Conservation (phyloP, 2,113 vertebrate species). For the Phycodurus eques region DNA sequence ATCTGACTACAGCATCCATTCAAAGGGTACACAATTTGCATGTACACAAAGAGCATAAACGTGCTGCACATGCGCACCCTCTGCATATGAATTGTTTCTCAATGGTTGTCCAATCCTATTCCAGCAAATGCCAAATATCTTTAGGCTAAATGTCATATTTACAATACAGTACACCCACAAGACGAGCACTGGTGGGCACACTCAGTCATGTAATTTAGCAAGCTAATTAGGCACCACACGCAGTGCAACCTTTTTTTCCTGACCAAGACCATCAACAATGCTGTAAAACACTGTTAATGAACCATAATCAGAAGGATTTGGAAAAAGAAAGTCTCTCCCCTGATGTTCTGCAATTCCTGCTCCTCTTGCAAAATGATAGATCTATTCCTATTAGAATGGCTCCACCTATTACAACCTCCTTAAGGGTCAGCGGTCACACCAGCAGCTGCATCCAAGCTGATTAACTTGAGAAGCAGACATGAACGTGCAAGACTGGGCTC, state of each 20-base stretch:
- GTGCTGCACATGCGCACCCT: constrained; percentile 24
- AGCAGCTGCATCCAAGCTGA: constrained; percentile 46
- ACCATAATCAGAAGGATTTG: constrained; percentile 39
- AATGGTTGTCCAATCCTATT: constrained; percentile 39
- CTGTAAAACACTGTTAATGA: constrained; percentile 61
- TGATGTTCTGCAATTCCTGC: constrained; percentile 38
- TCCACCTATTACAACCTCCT: constrained; percentile 8
- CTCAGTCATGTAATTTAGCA: constrained; percentile 34
- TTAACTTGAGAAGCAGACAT: constrained; percentile 48
- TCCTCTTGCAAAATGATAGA: constrained; percentile 30
- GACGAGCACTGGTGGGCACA: constrained; percentile 6
- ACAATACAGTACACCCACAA: constrained; percentile 34
- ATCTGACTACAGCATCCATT: constrained; percentile 39
- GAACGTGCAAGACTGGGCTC: constrained; percentile 28
- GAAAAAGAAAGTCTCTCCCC: constrained; percentile 24
- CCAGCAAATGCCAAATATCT: constrained; percentile 48
- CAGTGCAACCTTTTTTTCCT: constrained; percentile 40
- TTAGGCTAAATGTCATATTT: constrained; percentile 39
- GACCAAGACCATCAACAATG: constrained; percentile 61
- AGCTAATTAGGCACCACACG: constrained; percentile 69
- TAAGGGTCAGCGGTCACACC: constrained; percentile 57
- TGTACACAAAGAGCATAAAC: constrained; percentile 5
- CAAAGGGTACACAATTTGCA: constrained; percentile 32
- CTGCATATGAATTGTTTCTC: constrained; percentile 47
- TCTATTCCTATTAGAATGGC: constrained; percentile 36